Evolutionary conservation across 2,113 vertebrate species (phyloP).

Genomic region (Ctenomys sociabilis): DNA sequence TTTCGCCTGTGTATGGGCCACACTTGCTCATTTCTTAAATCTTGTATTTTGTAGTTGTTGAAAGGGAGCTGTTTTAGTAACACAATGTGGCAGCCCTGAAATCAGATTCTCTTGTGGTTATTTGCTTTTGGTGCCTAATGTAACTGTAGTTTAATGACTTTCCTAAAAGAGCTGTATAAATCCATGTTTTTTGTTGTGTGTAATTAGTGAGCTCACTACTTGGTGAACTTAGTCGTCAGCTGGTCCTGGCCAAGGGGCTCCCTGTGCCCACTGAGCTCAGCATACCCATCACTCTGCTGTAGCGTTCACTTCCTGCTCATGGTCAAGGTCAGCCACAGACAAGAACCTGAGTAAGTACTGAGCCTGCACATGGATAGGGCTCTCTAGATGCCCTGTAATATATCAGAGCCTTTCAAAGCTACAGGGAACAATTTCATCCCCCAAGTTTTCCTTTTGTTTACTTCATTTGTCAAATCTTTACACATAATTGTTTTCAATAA

Average conservation of each 20-base stretch:
- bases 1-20: neutral
- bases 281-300: neutral
- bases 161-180: neutral
- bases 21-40: neutral
- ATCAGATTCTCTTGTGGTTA: neutral
- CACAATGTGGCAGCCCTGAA: neutral
- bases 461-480: neutral
- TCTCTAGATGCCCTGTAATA: neutral
- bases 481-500: conserved; percentile 4
- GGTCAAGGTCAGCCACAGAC: neutral
- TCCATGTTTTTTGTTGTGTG: neutral
- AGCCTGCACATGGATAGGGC: neutral
- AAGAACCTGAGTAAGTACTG: neutral
- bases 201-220: neutral
- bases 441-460: neutral
- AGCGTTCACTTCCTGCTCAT: neutral
- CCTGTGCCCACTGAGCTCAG: neutral
- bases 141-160: neutral
- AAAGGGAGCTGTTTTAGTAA: neutral
- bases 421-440: neutral
- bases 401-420: neutral
- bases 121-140: neutral
- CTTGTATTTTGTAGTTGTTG: conserved; percentile 11
- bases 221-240: neutral
- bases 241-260: neutral